A percentile compares a stretch with the other conserved stretches of the same genome.
phyloP scores from a whole-genome alignment of 1,140 invertebrate species.

The Andricus grossulariae region DNA sequence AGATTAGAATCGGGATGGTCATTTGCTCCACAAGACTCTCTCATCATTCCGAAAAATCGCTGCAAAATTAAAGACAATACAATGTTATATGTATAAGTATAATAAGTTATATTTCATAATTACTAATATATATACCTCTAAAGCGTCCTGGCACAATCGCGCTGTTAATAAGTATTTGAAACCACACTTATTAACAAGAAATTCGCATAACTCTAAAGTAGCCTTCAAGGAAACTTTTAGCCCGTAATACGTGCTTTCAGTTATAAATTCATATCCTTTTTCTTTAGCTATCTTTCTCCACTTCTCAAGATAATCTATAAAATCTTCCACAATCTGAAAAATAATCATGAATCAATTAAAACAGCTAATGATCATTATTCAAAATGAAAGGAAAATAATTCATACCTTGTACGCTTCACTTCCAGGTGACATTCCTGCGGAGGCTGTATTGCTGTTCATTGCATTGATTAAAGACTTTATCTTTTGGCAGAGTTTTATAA shows the following conservation, averaged over 20 bases:
- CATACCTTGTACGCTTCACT: conserved; percentile 37
- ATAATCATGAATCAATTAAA: neutral
- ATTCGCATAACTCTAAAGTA: conserved; percentile 32
- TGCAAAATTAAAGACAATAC: conserved; percentile 27
- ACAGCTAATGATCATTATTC: neutral
- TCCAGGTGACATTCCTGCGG: conserved; percentile 30
- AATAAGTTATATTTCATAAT: neutral
- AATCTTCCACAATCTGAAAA: neutral
- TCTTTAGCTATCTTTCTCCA: conserved; percentile 31
- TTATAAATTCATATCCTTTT: conserved; percentile 36
- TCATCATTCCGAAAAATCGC: conserved; percentile 45
- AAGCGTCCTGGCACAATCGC: conserved; percentile 36
- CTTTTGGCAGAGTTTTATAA: conserved; percentile 37
- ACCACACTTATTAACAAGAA: conserved; percentile 21
- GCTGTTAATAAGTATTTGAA: conserved; percentile 37
- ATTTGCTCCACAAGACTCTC: conserved; percentile 36
- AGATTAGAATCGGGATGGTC: no score
- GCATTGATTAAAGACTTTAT: conserved; percentile 39
- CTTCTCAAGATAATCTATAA: neutral
- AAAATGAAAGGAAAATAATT: neutral
- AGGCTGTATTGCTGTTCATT: conserved; percentile 42
- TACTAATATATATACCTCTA: conserved; percentile 30
- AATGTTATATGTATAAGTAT: neutral
- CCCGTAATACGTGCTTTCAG: conserved; percentile 30
- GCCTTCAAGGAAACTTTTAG: conserved; percentile 35